Percentiles rank a stretch among this genome's conserved stretches.
phyloP scores from a whole-genome alignment of 2,888 invertebrate species.

The Charanyca ferruginea region DNA sequence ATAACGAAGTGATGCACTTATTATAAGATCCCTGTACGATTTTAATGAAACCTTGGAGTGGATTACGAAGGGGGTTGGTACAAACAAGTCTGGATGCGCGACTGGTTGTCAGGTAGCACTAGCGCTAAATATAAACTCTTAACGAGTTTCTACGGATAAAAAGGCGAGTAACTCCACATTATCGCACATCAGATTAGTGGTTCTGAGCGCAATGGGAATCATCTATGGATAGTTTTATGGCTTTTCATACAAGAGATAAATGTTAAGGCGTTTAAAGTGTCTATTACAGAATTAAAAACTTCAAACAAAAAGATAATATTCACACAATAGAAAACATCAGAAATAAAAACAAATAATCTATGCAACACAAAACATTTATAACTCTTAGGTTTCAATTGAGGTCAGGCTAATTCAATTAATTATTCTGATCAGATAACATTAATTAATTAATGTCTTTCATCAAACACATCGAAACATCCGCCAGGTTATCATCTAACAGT shows the following conservation, averaged over 20 bases:
- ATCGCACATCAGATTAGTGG: conserved; percentile 51
- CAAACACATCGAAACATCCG: conserved; percentile 34
- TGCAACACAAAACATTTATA: not conserved
- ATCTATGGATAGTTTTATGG: conserved; percentile 40
- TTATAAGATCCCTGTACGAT: conserved; percentile 13
- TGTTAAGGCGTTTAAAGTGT: too few relatives aligned
- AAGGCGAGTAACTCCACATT: conserved; percentile 48
- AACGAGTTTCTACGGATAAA: conserved; percentile 67
- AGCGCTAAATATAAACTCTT: conserved; percentile 77
- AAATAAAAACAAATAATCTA: conserved; percentile 19
- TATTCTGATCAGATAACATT: conserved; percentile 46
- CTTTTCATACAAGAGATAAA: conserved; percentile 1
- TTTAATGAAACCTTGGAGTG: conserved; percentile 47
- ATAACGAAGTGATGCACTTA: conserved; percentile 26
- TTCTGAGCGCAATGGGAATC: conserved; percentile 27
- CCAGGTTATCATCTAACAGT: conserved; percentile 55
- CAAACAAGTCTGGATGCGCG: conserved; percentile 71
- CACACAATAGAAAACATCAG: not conserved
- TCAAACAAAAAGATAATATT: not conserved
- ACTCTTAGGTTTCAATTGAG: conserved; percentile 20
- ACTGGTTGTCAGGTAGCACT: conserved; percentile 76
- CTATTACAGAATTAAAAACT: conserved; percentile 1
- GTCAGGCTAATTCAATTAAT: conserved; percentile 25
- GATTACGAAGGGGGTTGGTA: conserved; percentile 61
- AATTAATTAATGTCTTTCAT: conserved; percentile 45